phyloP scores from a whole-genome alignment of 2,797 vertebrate species.

The Epinephelus coioides region DNA sequence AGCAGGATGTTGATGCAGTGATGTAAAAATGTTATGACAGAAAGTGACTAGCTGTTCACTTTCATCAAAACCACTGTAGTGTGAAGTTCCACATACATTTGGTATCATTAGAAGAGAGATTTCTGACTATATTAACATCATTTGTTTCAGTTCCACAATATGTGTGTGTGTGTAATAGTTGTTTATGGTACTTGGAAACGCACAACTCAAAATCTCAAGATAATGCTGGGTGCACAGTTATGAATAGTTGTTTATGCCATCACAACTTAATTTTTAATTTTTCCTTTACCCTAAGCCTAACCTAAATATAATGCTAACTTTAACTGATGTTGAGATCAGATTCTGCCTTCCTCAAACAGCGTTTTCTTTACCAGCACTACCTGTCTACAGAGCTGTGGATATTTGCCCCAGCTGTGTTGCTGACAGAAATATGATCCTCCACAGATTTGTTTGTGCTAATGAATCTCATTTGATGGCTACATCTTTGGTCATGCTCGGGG shows the following conservation, averaged over 20 bases:
- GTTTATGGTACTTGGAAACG: too few relatives aligned
- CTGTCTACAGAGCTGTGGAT: not conserved
- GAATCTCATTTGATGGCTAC: conserved; percentile 34
- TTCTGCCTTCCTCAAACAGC: not conserved
- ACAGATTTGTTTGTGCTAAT: conserved; percentile 28
- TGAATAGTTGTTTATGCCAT: too few relatives aligned
- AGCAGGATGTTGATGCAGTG: not conserved
- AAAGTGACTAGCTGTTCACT: not conserved
- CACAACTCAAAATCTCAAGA: too few relatives aligned
- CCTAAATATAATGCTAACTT: not conserved
- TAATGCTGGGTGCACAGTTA: too few relatives aligned
- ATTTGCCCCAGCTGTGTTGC: conserved; percentile 10
- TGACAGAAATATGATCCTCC: conserved; percentile 26
- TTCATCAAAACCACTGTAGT: not conserved
- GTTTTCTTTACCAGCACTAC: not conserved
- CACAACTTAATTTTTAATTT: not conserved
- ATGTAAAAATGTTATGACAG: not conserved
- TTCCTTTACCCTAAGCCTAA: not conserved
- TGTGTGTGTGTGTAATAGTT: not conserved
- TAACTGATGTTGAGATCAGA: not conserved
- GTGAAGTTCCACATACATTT: not conserved
- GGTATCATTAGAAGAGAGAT: not conserved
- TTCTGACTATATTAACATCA: not conserved
- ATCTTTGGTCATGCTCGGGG: conserved; percentile 22
- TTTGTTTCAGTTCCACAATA: conserved; percentile 3